Evolutionary conservation across 1,140 invertebrate genomes (phyloP).

Genomic region (Cotesia glomerata): DNA sequence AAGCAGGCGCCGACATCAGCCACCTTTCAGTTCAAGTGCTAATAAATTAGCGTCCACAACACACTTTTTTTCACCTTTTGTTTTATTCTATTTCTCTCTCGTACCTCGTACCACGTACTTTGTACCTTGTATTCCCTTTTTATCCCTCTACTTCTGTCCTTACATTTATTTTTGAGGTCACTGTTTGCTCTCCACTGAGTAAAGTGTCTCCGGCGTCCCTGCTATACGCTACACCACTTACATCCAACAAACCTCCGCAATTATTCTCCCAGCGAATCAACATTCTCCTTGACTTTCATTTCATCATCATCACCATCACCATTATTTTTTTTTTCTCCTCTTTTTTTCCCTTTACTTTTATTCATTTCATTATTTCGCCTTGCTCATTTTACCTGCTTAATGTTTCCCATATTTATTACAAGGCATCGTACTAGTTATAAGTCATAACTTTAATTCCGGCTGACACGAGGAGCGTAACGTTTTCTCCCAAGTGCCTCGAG

Average conservation of each 20-base stretch:
- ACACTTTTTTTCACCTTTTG: conserved; percentile 11
- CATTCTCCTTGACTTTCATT: no score
- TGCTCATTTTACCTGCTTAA: background rate
- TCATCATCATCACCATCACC: no score
- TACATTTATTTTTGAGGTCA: background rate
- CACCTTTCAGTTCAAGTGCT: conserved; percentile 31
- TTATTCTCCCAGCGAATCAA: no score
- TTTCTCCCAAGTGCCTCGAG: background rate
- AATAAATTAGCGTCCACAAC: conserved; percentile 36
- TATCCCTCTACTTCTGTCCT: background rate
- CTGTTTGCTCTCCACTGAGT: no score
- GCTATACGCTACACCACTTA: no score
- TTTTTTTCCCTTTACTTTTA: background rate
- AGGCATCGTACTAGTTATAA: no score
- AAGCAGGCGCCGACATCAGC: conserved; percentile 20
- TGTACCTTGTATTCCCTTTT: background rate
- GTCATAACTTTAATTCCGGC: background rate
- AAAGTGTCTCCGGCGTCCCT: no score
- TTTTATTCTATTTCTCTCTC: conserved; percentile 10
- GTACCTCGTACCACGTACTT: background rate
- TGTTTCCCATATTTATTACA: no score
- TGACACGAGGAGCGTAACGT: background rate
- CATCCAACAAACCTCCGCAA: no score
- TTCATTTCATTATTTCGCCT: background rate
- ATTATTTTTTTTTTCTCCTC: background rate